Conservation (phyloP, 2,888 invertebrate genomes). For the Torymus aiolomorphi region DNA sequence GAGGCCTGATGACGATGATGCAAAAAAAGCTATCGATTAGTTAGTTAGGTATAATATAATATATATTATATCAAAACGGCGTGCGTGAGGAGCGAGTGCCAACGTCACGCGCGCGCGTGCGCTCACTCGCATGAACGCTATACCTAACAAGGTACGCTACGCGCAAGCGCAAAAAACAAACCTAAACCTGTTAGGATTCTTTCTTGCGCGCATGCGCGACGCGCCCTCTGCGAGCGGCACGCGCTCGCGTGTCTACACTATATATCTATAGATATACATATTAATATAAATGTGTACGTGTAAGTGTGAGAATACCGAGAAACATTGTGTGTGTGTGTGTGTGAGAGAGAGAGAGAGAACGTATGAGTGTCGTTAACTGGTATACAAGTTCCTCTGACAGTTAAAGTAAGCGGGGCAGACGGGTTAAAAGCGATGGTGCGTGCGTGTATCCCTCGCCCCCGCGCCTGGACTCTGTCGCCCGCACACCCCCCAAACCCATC, state of each 20-base stretch:
- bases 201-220: too few species aligned
- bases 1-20: neutral
- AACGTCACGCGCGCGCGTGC: too few species aligned
- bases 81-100: too few species aligned
- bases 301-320: conserved; percentile 52
- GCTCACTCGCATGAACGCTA: too few species aligned
- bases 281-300: neutral
- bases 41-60: neutral
- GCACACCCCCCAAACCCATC: conserved; percentile 21
- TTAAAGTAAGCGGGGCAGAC: conserved; percentile 65
- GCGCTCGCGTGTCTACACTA: too few species aligned
- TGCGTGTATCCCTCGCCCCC: conserved; percentile 62
- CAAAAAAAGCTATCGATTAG: conserved; percentile 10
- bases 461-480: conserved; percentile 62
- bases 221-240: too few species aligned
- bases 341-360: conserved; percentile 29
- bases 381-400: conserved; percentile 86
- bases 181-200: too few species aligned
- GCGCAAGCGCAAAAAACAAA: too few species aligned
- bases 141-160: too few species aligned
- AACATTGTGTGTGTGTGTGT: conserved; percentile 33
- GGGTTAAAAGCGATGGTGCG: conserved; percentile 61
- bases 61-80: too few species aligned
- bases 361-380: conserved; percentile 75
- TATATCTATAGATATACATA: neutral